Evolutionary conservation across 1,140 invertebrate genomes (phyloP), one percentile per base, ranked within the genome.

Genomic region (Cataglyphis hispanica): DNA sequence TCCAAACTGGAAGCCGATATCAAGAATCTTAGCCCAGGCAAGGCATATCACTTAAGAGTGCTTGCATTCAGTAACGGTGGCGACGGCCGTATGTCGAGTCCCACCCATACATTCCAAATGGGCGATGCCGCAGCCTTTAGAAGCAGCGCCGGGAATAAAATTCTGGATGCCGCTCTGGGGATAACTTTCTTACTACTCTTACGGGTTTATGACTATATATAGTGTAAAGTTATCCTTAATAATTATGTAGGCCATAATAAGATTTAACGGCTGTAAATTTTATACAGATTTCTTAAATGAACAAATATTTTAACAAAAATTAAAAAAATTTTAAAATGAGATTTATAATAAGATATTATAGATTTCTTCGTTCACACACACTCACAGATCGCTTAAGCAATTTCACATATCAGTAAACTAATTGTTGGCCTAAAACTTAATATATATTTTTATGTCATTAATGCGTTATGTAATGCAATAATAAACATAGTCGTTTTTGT

Each of bases 21-120:
- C 11, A 95, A 94, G 6, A 97, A 97, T 91, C 95, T 99, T 10
- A 97, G 97, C 6, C 98, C 98, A 1, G 98, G 98, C 27, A 98
- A 98, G 94, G 96, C 96, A 0, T 99, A 99, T 92, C 97, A 97
- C 89, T 95, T 99, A 91, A 96, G 99, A 93, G 98, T 99, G 0
- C 95, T 99, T 10, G 99, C 98, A 0, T 99, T 97, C 95, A 99
- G 98, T 34, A 97, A 98, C 88, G 99, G 99, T 37, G 99, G 99
- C 0, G 98, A 99, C 93, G 99, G 99, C 0, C 96, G 98, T 74
- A 99, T 99, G 98, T 99, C 98, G 64, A 99, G 98, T 86, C 98
- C 98, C 0, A 96, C 97, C 2, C 96, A 97, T 87, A 97, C 97
- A 87, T 99, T 99, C 95, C 97, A 98, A 95, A 98, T 98, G 97